Evolutionary conservation across 2,113 vertebrate genomes (phyloP).

Genomic region (Labeo rohita): DNA sequence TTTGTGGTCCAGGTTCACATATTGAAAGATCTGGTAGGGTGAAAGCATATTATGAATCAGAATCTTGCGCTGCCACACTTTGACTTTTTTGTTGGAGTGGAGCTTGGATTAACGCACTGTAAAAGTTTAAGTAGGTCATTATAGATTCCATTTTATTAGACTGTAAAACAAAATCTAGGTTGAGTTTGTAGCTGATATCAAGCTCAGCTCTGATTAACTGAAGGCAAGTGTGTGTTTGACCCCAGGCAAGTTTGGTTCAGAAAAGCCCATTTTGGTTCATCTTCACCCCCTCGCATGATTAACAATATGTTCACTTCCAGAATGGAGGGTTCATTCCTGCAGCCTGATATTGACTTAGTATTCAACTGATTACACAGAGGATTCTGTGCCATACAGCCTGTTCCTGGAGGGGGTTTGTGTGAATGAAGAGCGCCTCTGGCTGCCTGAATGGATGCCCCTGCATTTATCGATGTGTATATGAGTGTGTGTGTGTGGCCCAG

Average conservation of each 20-base stretch:
- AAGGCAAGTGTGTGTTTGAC: slow-evolving; percentile 17
- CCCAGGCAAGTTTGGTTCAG: background rate
- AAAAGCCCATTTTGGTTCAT: background rate
- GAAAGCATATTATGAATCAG: slow-evolving; percentile 24
- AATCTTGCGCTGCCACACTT: slow-evolving; percentile 7
- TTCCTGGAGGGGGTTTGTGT: slow-evolving; percentile 26
- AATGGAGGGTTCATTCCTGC: slow-evolving; percentile 80
- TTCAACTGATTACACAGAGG: slow-evolving; percentile 57
- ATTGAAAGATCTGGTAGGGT: background rate
- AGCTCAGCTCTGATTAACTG: slow-evolving; percentile 17
- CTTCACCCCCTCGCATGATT: slow-evolving; percentile 21
- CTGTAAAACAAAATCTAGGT: no score
- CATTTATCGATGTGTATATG: slow-evolving; percentile 4
- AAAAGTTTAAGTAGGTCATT: no score
- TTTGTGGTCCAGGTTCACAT: background rate
- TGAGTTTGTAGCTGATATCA: background rate
- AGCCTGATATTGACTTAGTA: slow-evolving; percentile 75
- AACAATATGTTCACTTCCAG: slow-evolving; percentile 69
- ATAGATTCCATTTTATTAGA: no score
- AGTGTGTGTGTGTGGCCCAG: slow-evolving; percentile 52
- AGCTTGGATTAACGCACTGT: background rate
- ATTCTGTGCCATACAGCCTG: slow-evolving; percentile 39
- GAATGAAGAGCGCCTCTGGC: slow-evolving; percentile 38
- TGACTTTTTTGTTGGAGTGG: background rate
- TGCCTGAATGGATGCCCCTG: slow-evolving; percentile 36